phyloP scores from a whole-genome alignment of 2,888 invertebrate species.

The Ernsta delagoae region DNA sequence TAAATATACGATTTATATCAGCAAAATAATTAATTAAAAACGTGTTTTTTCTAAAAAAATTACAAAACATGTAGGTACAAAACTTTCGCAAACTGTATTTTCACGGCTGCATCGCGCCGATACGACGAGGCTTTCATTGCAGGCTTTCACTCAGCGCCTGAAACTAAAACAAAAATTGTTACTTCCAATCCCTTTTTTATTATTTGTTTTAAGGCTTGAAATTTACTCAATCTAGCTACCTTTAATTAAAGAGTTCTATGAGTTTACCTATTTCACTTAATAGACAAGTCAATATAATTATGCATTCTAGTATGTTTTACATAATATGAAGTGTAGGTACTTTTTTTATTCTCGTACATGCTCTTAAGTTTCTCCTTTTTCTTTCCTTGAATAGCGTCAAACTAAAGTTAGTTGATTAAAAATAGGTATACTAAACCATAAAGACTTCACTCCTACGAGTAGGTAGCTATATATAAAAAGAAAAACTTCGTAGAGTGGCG shows the following conservation, averaged over 20 bases:
- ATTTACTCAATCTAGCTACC: not conserved
- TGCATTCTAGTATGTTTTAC: no score
- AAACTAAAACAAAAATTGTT: conserved; percentile 9
- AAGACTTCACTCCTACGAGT: no score
- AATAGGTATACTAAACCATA: no score
- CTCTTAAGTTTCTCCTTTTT: no score
- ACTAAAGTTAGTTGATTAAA: no score
- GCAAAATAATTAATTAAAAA: not conserved
- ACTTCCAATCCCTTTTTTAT: conserved; percentile 5
- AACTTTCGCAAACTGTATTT: conserved; percentile 69
- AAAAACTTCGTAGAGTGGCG: no score
- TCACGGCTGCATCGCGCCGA: conserved; percentile 79
- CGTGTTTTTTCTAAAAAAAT: not conserved
- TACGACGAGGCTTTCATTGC: conserved; percentile 63
- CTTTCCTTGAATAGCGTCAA: no score
- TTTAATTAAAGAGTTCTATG: not conserved
- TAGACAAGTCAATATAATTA: no score
- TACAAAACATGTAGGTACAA: conserved; percentile 4
- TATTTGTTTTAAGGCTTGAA: conserved; percentile 18
- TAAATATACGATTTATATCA: no score
- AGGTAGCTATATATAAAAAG: no score
- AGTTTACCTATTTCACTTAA: not conserved
- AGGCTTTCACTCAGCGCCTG: conserved; percentile 6
- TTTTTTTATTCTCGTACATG: no score
- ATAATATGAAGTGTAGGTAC: no score